Percentiles rank a stretch among this genome's conserved stretches.
phyloP scores from a whole-genome alignment of 2,113 vertebrate genomes.

The Mesembrinibis cayennensis region DNA sequence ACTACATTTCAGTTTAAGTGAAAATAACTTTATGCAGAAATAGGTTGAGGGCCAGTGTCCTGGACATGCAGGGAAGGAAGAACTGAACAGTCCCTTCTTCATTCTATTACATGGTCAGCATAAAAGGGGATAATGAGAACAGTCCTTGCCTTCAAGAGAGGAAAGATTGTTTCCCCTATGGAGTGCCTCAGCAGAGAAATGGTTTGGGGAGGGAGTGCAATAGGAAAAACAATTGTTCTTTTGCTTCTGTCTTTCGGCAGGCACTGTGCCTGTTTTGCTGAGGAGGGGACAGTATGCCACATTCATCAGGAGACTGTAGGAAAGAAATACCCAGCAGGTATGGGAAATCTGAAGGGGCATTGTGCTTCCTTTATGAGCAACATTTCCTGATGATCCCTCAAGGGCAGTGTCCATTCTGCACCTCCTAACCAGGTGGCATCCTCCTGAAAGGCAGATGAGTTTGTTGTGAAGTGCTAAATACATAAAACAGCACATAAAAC shows the following conservation, averaged over 20 bases:
- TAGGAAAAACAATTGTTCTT: neutral
- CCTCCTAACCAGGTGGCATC: neutral
- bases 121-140: neutral
- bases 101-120: neutral
- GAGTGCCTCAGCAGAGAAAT: neutral
- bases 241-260: neutral
- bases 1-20: constrained; percentile 6
- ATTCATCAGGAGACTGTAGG: neutral
- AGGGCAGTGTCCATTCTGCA: neutral
- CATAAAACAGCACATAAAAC: neutral
- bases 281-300: neutral
- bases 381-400: neutral
- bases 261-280: neutral
- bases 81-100: neutral
- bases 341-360: neutral
- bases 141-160: neutral
- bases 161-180: neutral
- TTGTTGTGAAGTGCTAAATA: neutral
- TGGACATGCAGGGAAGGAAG: neutral
- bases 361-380: neutral
- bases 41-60: neutral
- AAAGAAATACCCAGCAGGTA: neutral
- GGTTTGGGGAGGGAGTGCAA: neutral
- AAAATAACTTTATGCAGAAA: constrained; percentile 26
- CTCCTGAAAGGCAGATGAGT: neutral